Conservation (phyloP, 2,888 invertebrate genomes). For the Cephus spinipes region DNA sequence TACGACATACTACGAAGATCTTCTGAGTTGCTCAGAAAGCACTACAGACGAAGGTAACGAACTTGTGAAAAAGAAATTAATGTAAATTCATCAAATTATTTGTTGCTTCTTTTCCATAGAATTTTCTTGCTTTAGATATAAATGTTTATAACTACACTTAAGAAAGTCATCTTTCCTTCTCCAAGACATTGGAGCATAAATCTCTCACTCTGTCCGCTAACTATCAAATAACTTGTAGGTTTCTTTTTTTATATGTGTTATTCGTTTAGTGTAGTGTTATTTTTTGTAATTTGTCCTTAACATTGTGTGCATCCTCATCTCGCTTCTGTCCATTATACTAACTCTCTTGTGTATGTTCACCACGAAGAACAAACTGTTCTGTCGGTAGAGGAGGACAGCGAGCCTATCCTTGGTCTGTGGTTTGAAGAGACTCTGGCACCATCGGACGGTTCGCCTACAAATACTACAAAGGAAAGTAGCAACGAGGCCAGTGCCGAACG, state of each 20-base stretch:
- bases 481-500: slow-evolving; percentile 69
- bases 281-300: neutral
- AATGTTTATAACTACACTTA: neutral
- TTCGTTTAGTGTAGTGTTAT: neutral
- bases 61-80: slow-evolving; percentile 46
- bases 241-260: neutral
- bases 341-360: slow-evolving; percentile 52
- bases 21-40: slow-evolving; percentile 90
- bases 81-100: slow-evolving; percentile 57
- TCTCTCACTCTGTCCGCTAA: slow-evolving; percentile 10
- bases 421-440: slow-evolving; percentile 94
- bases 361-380: slow-evolving; percentile 59
- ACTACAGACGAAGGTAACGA: slow-evolving; percentile 85
- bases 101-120: slow-evolving; percentile 3
- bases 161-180: neutral
- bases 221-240: neutral
- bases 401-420: slow-evolving; percentile 91
- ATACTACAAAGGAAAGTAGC: slow-evolving; percentile 69
- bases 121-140: neutral
- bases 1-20: slow-evolving; percentile 96
- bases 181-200: slow-evolving; percentile 17
- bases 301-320: slow-evolving; percentile 26
- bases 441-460: slow-evolving; percentile 72
- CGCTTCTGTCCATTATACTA: slow-evolving; percentile 50
- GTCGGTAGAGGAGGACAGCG: slow-evolving; percentile 78